phyloP scores from a whole-genome alignment of 2,888 invertebrate species.

The Eristalis intricaria region DNA sequence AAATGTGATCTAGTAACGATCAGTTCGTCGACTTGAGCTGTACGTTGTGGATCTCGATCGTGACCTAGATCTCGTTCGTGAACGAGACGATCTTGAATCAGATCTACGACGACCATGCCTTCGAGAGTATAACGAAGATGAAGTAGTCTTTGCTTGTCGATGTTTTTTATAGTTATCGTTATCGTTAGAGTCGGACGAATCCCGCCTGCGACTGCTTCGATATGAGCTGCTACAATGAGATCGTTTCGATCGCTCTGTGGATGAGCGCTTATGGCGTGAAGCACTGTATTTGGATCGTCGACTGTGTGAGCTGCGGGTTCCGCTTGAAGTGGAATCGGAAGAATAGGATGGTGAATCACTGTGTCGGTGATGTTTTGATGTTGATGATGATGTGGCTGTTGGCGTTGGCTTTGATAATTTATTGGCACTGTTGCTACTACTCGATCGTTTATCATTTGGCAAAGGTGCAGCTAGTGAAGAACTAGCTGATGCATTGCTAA shows the following conservation, averaged over 20 bases:
- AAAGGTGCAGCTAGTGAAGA: background rate
- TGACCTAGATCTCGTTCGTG: conserved; percentile 74
- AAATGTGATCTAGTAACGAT: conserved; percentile 43
- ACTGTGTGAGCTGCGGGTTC: conserved; percentile 60
- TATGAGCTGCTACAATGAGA: conserved; percentile 53
- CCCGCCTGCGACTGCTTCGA: conserved; percentile 69
- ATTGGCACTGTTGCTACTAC: conserved; percentile 26
- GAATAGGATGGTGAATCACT: conserved; percentile 55
- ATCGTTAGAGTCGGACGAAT: conserved; percentile 76
- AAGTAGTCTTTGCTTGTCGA: background rate
- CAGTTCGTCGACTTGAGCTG: conserved; percentile 57
- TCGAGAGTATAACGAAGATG: conserved; percentile 53
- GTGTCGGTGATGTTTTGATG: conserved; percentile 34
- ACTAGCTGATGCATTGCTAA: conserved; percentile 1
- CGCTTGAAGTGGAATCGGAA: conserved; percentile 46
- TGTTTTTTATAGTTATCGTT: conserved; percentile 63
- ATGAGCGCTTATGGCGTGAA: conserved; percentile 35
- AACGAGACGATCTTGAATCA: conserved; percentile 64
- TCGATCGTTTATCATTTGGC: conserved; percentile 45
- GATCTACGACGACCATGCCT: conserved; percentile 54
- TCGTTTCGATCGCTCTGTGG: conserved; percentile 55
- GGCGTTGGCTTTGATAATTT: conserved; percentile 39
- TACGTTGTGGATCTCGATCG: conserved; percentile 77
- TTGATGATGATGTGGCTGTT: conserved; percentile 12
- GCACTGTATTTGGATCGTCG: conserved; percentile 51